phyloP scores from a whole-genome alignment of 2,888 invertebrate genomes.

The Halocaridina rubra region DNA sequence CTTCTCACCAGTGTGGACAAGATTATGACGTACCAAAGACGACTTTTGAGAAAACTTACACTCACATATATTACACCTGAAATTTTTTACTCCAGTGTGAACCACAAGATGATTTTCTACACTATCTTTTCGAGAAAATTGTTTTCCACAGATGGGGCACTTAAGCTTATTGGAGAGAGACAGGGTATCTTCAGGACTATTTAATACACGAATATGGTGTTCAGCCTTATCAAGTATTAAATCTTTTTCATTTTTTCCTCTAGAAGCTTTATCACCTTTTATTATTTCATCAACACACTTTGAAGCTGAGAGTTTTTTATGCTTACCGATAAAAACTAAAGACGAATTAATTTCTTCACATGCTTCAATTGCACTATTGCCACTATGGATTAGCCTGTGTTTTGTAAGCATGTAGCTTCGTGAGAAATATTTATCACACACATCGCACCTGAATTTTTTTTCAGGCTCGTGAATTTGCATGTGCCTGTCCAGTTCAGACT shows the following conservation, averaged over 20 bases:
- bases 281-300: too few species aligned
- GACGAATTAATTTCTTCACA: too few species aligned
- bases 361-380: not conserved
- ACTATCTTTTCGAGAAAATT: not conserved
- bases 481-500: not conserved
- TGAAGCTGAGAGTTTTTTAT: too few species aligned
- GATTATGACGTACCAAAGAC: not conserved
- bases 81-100: not conserved
- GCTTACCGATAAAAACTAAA: too few species aligned
- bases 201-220: too few species aligned
- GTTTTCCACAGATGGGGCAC: not conserved
- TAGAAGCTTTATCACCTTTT: too few species aligned
- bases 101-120: not conserved
- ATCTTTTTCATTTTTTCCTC: too few species aligned
- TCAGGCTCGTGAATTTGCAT: not conserved
- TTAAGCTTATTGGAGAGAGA: too few species aligned
- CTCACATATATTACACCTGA: not conserved
- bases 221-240: too few species aligned
- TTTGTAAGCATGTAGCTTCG: not conserved
- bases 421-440: not conserved
- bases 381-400: not conserved
- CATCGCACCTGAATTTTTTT: not conserved
- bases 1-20: not conserved
- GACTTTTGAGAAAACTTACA: not conserved
- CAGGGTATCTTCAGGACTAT: too few species aligned